Percentiles rank a stretch among this genome's conserved stretches.
Evolutionary conservation across 2,797 vertebrate species (phyloP).

Genomic region (Propithecus deckenii): DNA sequence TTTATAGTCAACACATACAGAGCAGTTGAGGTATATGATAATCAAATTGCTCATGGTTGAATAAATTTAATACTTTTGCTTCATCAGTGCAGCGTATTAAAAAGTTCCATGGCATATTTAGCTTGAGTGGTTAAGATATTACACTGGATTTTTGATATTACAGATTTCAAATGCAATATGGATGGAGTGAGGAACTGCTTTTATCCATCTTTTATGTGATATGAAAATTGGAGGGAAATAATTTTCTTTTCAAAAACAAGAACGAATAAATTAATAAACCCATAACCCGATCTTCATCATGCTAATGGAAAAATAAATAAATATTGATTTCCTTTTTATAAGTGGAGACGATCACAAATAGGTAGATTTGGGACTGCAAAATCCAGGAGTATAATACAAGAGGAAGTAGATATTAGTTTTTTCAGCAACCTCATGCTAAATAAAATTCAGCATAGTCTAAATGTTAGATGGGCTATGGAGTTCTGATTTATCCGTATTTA

Average conservation of each 20-base stretch:
- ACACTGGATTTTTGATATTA: slow-evolving; percentile 71
- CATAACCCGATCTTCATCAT: slow-evolving; percentile 74
- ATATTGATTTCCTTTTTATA: slow-evolving; percentile 75
- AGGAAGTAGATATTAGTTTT: slow-evolving; percentile 71
- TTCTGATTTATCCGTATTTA: slow-evolving; percentile 56
- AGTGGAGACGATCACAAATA: slow-evolving; percentile 54
- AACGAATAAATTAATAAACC: slow-evolving; percentile 75
- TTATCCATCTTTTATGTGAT: slow-evolving; percentile 76
- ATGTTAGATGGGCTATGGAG: not conserved
- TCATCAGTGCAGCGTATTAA: slow-evolving; percentile 84
- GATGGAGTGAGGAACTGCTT: slow-evolving; percentile 52
- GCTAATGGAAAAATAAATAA: slow-evolving; percentile 79
- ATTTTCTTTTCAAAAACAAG: slow-evolving; percentile 65
- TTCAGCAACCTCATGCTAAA: slow-evolving; percentile 66
- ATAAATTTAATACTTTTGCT: slow-evolving; percentile 85
- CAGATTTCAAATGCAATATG: slow-evolving; percentile 75
- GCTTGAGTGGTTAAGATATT: slow-evolving; percentile 84
- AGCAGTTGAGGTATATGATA: slow-evolving; percentile 82
- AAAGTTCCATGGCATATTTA: slow-evolving; percentile 84
- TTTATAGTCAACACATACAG: slow-evolving; percentile 80
- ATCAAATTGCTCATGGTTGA: slow-evolving; percentile 86
- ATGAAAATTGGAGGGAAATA: slow-evolving; percentile 82
- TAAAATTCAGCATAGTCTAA: slow-evolving; percentile 70
- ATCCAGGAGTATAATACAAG: slow-evolving; percentile 63
- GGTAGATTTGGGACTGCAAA: slow-evolving; percentile 69